Evolutionary conservation across 1,140 invertebrate genomes (phyloP).

Genomic region (Rhopalosiphum maidis): DNA sequence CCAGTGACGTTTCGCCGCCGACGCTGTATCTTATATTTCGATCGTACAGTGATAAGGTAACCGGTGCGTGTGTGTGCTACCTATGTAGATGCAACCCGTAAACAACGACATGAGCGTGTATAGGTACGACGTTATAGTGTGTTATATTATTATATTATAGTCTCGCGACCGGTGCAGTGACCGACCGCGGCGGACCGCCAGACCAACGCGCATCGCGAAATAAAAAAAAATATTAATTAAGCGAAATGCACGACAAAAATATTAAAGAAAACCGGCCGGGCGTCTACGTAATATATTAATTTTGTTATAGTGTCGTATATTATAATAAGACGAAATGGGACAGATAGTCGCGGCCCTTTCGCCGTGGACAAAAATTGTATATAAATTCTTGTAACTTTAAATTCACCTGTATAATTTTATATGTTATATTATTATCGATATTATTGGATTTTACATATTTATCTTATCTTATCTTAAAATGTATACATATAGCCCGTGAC

Average conservation of each 20-base stretch:
- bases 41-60: conserved; percentile 21
- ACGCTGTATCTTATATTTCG: background rate
- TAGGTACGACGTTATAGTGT: background rate
- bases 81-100: background rate
- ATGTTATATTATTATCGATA: too few species aligned
- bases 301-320: background rate
- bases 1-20: background rate
- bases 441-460: too few species aligned
- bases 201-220: background rate
- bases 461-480: too few species aligned
- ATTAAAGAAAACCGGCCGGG: background rate
- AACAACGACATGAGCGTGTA: background rate
- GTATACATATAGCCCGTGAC: too few species aligned
- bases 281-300: background rate
- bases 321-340: too few species aligned
- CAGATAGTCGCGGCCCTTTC: too few species aligned
- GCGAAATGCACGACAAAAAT: background rate
- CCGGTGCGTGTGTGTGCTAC: conserved; percentile 16
- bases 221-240: conserved; percentile 21
- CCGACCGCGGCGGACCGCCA: background rate
- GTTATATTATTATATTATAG: background rate
- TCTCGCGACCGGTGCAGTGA: background rate
- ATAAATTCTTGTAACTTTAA: too few species aligned
- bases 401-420: too few species aligned
- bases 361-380: too few species aligned